Evolutionary conservation across 2,888 invertebrate species (phyloP), one percentile per base, ranked within the genome.

Genomic region (Dryobota labecula): DNA sequence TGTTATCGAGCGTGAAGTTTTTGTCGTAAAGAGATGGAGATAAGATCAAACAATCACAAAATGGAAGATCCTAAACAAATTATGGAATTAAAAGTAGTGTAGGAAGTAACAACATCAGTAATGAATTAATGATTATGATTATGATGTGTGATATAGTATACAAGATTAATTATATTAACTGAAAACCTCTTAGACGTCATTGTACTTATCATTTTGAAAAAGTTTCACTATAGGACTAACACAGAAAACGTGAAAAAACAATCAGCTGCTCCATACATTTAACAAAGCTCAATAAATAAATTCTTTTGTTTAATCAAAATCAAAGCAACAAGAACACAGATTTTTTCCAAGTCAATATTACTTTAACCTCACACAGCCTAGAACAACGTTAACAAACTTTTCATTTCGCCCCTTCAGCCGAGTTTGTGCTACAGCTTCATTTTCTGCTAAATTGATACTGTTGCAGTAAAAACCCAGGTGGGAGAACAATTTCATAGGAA

Each of bases 381-480:
- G 57, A 76, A 54, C 54, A 64, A 56, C 30, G 36, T 49, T 65
- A 15, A 30, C 24, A 36, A 78, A 73, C 64, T 81, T 74, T 77
- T 76, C 56, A 51, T 75, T 58, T 67, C 24, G 20, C 38, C 58
- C 30, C 63, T 80, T 41, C 6, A 41, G 45, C 67, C 53, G 77
- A 71, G 57, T 71, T 73, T 56, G 15, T 54, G 51, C 51, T 68
- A 83, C 13, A 56, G 47, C 74, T 76, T 73, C 73, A 79, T 78
- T 83, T 75, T 71, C 27, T 57, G 74, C 53, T 70, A 82, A 78
- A 85, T 82, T 82, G 73, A 71, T 77, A 73, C 74, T 64, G 27
- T n/a, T 53, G 63, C 63, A 73, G 75, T 78, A 83, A 77, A 82
- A 83, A 70, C 45, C 61, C 74, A 84, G 82, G 73, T 83, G 66